Evolutionary conservation across 2,888 invertebrate species (phyloP), one percentile per base, ranked within the genome.

Genomic region (Xylota segnis): DNA sequence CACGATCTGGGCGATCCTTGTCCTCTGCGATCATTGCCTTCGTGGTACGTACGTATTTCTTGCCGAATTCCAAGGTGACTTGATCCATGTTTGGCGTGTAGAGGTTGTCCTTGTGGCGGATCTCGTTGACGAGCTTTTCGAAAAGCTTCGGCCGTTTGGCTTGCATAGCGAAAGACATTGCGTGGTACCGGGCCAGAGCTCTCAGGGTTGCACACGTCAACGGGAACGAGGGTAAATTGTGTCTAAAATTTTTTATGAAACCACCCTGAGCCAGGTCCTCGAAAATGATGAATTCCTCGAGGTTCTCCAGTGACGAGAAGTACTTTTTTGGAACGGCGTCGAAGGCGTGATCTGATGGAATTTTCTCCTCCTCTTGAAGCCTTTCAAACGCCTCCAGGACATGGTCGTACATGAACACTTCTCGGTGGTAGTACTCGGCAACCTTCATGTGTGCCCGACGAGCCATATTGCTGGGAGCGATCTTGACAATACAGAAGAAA

Each of bases 151-250:
- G 89, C 47, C 89, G 83, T 6, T 87, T 88, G 54, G 91, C 89
- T 83, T 90, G 91, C 23, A 93, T 88, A 0, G 92, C 91, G 74
- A 93, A 91, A 7, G 93, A 93, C 87, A 93, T 91, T 0, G 93
- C 93, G 87, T 93, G 93, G 84, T 93, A 91, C 43, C 92, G 92
- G 1, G 93, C 93, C 9, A 93, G 89, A 4, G 93, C 91, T 79
- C 91, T 91, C 27, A 93, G 89, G 0, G 93, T 91, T 12, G 90
- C 88, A 45, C 90, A 90, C 1, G 93, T 90, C 81, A 92, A 90
- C 50, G 93, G 91, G 18, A 91, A 90, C 16, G 92, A 91, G 6
- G 93, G 89, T 18, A 89, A 81, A 23, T 92, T 91, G 65, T 91
- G 90, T 4, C 91, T 91, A 63, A 91, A 76, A 71, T 90, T 90